A percentile compares a stretch with the other conserved stretches of the same genome.
Evolutionary conservation across 2,113 vertebrate species (phyloP).

Genomic region (Paracanthobrama guichenoti): DNA sequence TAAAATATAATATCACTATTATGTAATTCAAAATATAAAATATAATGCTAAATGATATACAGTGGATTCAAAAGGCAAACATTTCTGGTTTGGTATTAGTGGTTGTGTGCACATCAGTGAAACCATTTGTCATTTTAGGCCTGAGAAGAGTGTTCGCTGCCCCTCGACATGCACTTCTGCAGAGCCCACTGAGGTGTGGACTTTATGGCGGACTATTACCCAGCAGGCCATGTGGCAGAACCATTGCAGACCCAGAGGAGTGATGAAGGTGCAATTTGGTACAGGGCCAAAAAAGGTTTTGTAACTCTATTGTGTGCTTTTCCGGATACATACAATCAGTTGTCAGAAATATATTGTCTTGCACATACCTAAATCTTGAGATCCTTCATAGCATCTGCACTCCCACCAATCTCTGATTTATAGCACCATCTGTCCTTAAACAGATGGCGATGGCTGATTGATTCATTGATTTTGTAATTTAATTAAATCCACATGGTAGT

Average conservation of each 20-base stretch:
- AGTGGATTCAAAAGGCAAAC: not conserved
- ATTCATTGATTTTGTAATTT: slow-evolving; percentile 54
- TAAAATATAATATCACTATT: not conserved
- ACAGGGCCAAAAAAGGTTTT: not conserved
- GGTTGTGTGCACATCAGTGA: not conserved
- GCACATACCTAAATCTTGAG: not conserved
- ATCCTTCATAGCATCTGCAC: slow-evolving; percentile 19
- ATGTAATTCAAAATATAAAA: not conserved
- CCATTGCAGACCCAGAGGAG: not conserved
- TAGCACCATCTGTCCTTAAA: slow-evolving; percentile 49
- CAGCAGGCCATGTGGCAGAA: not conserved
- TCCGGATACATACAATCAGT: not conserved
- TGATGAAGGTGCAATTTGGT: not conserved
- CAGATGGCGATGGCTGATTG: slow-evolving; percentile 53
- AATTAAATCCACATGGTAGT: slow-evolving; percentile 42
- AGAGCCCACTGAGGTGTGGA: not conserved
- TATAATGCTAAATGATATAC: not conserved
- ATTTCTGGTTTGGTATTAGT: not conserved
- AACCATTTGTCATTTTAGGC: not conserved
- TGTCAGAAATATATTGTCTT: slow-evolving; percentile 26
- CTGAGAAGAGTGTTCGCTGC: not conserved
- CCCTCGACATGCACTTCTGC: not conserved
- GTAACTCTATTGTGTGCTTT: slow-evolving; percentile 10
- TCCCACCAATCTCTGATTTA: slow-evolving; percentile 44
- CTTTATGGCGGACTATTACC: not conserved